Evolutionary conservation across 1,140 invertebrate genomes (phyloP).

Genomic region (Apis cerana): DNA sequence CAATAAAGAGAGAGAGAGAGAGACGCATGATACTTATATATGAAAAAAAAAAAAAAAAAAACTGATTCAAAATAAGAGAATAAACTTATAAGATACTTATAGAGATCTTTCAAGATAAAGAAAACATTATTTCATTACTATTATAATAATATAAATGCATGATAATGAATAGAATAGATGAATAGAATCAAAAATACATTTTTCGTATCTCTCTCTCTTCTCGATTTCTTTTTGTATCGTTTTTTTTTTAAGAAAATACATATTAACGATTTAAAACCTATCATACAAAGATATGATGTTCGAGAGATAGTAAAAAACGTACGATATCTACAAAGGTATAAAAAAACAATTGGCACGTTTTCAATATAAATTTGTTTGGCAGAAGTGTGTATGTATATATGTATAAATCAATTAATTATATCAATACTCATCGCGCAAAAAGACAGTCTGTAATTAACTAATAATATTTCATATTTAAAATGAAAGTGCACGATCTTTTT

Average conservation of each 20-base stretch:
- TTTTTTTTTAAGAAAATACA: neutral
- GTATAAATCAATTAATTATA: constrained; percentile 16
- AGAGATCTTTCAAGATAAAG: neutral
- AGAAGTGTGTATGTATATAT: constrained; percentile 2
- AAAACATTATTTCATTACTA: neutral
- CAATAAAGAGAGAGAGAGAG: constrained; percentile 20
- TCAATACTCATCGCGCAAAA: neutral
- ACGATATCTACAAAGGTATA: constrained; percentile 29
- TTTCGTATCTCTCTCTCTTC: neutral
- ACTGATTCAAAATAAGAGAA: neutral
- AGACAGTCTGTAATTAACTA: neutral
- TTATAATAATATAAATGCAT: neutral
- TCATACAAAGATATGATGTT: constrained; percentile 3
- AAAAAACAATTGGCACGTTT: constrained; percentile 45
- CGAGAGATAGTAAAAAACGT: constrained; percentile 24
- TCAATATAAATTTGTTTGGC: constrained; percentile 28
- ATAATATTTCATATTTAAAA: neutral
- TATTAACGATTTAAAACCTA: constrained; percentile 6
- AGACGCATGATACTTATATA: constrained; percentile 49
- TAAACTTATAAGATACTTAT: neutral
- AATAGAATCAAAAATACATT: neutral
- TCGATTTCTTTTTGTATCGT: neutral
- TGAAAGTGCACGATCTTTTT: neutral
- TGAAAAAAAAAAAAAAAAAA: neutral
- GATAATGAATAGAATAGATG: neutral